phyloP scores from a whole-genome alignment of 1,140 invertebrate genomes.

The Drosophila saltans region DNA sequence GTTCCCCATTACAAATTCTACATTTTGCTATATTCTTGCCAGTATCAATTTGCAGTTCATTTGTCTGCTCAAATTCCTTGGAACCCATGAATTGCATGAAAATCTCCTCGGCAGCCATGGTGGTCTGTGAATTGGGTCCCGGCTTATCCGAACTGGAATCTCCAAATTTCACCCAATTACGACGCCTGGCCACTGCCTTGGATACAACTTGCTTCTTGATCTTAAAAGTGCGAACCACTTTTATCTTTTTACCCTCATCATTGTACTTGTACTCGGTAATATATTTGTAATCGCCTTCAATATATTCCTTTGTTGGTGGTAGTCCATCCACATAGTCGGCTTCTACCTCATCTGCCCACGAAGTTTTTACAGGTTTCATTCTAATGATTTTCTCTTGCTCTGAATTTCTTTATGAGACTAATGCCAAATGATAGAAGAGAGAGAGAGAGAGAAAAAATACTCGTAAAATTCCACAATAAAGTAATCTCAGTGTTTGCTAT shows the following conservation, averaged over 20 bases:
- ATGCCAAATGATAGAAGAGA: not conserved
- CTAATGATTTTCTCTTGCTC: not conserved
- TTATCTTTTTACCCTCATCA: conserved; percentile 94
- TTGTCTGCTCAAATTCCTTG: conserved; percentile 92
- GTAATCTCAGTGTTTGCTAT: not conserved
- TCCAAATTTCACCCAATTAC: conserved; percentile 98
- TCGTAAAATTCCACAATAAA: not conserved
- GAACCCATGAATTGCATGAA: conserved; percentile 95
- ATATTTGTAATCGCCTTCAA: conserved; percentile 94
- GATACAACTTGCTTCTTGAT: conserved; percentile 95
- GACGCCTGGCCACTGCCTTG: conserved; percentile 94
- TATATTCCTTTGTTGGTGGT: conserved; percentile 91
- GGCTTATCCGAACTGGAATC: conserved; percentile 94
- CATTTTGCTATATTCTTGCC: conserved; percentile 92
- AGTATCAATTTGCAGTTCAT: conserved; percentile 87
- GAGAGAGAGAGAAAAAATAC: not conserved
- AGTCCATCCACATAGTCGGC: conserved; percentile 90
- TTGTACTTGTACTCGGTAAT: conserved; percentile 96
- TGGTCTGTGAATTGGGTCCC: conserved; percentile 98
- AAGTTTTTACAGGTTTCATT: conserved; percentile 89
- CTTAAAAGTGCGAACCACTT: conserved; percentile 94
- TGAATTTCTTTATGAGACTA: not conserved
- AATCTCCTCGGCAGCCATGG: conserved; percentile 97
- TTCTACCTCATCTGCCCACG: conserved; percentile 97
- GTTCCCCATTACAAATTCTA: conserved; percentile 96